Base-by-base conservation (phyloP, 2,113 vertebrate genomes). In the Tursiops truncatus region DNA sequence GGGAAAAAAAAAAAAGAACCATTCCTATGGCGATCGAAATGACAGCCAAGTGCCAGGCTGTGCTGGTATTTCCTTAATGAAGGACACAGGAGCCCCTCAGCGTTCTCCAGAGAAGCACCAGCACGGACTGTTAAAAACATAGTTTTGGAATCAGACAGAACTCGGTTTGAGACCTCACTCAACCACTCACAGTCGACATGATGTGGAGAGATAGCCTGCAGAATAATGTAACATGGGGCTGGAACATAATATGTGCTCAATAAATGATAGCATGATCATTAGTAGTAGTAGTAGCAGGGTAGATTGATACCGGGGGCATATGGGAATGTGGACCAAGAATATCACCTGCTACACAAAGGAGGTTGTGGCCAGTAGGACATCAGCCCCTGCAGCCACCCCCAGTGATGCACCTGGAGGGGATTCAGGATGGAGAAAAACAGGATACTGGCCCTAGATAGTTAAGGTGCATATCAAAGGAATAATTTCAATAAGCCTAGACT, bases 281-380 rank as follows among this genome's bases (percentile, higher is more conserved):
- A n/a, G 1, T 5, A 87, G 18, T 53, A 71, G 7, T 10, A 31
- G 44, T 11, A 25, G 31, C 76, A 17, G 15, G 53, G 12, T 6
- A n/a, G 31, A 58, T 18, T 17, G n/a, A 67, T 41, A 58, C 21
- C 12, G 3, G 17, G 38, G 31, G 18, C 12, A 21, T n/a, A 26
- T 10, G 38, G 63, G 65, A 36, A 56, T 2, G 21, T 0, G 1
- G 20, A 4, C 53, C 21, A 56, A 36, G 50, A 14, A 9, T 25
- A 33, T 36, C 77, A 56, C 33, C 21, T 15, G 77, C 77, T 56
- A 79, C 11, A 56, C 23, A 25, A 36, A 56, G 50, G 20, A 36
- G n/a, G 12, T 28, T 26, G 33, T 1, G 33, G 50, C 53, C 33
- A 79, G 50, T 50, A 36, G n/a, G 50, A 20, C 50, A 56, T 56